phyloP scores from a whole-genome alignment of 2,797 vertebrate genomes.

The Notoglanidium macrostoma region DNA sequence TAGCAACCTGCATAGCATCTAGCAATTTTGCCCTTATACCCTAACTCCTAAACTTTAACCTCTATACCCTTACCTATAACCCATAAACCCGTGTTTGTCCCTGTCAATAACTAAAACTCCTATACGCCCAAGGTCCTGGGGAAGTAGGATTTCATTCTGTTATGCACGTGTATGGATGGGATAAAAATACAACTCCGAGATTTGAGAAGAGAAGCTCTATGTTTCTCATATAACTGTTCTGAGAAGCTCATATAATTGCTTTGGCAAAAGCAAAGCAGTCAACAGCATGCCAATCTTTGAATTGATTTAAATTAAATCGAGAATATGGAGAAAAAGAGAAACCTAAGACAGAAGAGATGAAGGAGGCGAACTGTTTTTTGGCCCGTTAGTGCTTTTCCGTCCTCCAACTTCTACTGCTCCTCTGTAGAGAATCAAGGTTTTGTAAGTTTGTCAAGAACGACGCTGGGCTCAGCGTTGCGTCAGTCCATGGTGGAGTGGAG shows the following conservation, averaged over 20 bases:
- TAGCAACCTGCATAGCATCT: not conserved
- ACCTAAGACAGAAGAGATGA: slow-evolving; percentile 17
- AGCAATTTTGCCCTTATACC: not conserved
- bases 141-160: not conserved
- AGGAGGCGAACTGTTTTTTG: slow-evolving; percentile 11
- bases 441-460: slow-evolving; percentile 19
- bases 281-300: not conserved
- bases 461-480: slow-evolving; percentile 24
- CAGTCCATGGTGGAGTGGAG: slow-evolving; percentile 22
- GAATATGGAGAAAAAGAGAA: slow-evolving; percentile 9
- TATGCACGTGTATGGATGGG: not conserved
- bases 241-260: not conserved
- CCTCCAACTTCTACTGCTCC: slow-evolving; percentile 5
- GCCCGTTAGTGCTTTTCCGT: not conserved
- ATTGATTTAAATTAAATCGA: slow-evolving; percentile 7
- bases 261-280: not conserved
- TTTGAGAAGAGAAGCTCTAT: not conserved
- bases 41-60: not conserved
- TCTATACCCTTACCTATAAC: not conserved
- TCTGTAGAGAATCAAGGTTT: slow-evolving; percentile 23
- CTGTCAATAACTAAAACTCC: not conserved
- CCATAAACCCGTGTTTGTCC: no score
- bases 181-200: not conserved
- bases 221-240: not conserved
- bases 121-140: not conserved